These are phyloP conservation scores for Ochotona princeps DNA, from an alignment of 2,113 vertebrate species.

Conservation along the genomic window DNA sequence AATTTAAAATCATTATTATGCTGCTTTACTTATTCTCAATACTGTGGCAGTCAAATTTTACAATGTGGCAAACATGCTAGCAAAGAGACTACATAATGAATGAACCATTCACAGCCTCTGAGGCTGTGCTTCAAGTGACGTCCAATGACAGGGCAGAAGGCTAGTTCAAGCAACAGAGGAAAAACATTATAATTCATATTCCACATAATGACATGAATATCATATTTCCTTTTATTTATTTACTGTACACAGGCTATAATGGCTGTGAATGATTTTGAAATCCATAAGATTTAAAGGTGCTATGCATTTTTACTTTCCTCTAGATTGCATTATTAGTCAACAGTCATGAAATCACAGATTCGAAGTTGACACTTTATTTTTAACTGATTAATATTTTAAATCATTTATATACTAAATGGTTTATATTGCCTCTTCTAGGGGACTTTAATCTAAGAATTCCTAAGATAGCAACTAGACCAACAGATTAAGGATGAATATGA, in stretches of 20 bases:
- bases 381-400: background rate
- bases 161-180: conserved; percentile 20
- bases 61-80: background rate
- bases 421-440: background rate
- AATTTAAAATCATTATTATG: conserved; percentile 25
- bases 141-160: background rate
- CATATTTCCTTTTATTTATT: conserved; percentile 21
- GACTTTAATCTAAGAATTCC: conserved; percentile 44
- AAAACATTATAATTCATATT: conserved; percentile 29
- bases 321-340: conserved; percentile 12
- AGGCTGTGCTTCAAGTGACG: background rate
- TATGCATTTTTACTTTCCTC: conserved; percentile 13
- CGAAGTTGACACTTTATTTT: conserved; percentile 30
- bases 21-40: background rate
- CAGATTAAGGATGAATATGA: conserved; percentile 14
- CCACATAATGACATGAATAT: background rate
- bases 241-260: conserved; percentile 28
- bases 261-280: conserved; percentile 35
- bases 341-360: conserved; percentile 43
- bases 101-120: background rate
- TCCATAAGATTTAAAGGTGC: conserved; percentile 18
- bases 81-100: conserved; percentile 34
- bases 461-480: conserved; percentile 38
- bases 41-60: conserved; percentile 32
- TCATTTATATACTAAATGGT: background rate